phyloP scores from a whole-genome alignment of 2,113 vertebrate species.

The Falcunculus frontatus region DNA sequence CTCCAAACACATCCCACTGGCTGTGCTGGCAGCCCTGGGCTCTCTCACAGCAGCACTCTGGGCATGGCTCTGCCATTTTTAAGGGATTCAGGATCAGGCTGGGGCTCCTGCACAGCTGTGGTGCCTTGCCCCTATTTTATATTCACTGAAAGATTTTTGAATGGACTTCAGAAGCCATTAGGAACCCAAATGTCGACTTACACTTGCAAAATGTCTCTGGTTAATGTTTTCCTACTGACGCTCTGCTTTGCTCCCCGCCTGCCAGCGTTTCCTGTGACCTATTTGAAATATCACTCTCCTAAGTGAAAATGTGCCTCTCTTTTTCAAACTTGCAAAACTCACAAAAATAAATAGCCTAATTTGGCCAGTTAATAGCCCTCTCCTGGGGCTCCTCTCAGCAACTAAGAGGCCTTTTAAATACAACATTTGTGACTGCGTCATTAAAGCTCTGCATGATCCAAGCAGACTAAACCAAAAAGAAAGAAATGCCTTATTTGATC shows the following conservation, averaged over 20 bases:
- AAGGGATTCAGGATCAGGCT: background rate
- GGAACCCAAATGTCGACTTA: conserved; percentile 42
- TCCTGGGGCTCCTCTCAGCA: conserved; percentile 58
- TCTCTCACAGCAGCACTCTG: background rate
- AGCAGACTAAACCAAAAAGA: conserved; percentile 58
- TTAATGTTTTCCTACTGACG: conserved; percentile 61
- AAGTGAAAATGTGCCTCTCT: conserved; percentile 65
- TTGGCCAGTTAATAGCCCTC: conserved; percentile 62
- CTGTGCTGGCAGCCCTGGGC: background rate
- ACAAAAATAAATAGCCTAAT: conserved; percentile 67
- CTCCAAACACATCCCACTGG: background rate
- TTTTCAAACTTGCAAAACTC: conserved; percentile 68
- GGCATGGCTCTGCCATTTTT: background rate
- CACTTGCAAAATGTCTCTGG: conserved; percentile 63
- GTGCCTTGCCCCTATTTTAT: conserved; percentile 20
- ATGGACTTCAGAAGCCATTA: conserved; percentile 53
- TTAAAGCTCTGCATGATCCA: conserved; percentile 58
- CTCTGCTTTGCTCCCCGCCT: conserved; percentile 31
- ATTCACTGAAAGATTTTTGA: conserved; percentile 27
- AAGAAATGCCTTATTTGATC: conserved; percentile 65
- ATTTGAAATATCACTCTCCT: conserved; percentile 64
- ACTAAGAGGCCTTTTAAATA: conserved; percentile 66
- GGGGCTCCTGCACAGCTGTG: background rate
- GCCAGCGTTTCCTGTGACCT: conserved; percentile 65
- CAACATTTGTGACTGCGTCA: conserved; percentile 64